Base-by-base conservation (phyloP, 2,888 invertebrate species). In the Volucella zonaria region DNA sequence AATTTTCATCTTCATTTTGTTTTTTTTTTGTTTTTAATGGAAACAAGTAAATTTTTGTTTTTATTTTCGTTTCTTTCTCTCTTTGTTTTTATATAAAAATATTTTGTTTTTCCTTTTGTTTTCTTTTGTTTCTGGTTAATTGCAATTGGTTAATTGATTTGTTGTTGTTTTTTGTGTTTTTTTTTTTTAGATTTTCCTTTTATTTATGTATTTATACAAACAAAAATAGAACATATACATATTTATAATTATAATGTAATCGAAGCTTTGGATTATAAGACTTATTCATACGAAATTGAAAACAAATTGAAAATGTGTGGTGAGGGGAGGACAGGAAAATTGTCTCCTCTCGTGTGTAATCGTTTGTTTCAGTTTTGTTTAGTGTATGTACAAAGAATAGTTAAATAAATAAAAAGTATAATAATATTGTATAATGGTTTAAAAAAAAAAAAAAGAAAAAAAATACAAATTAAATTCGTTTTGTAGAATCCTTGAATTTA, bases 401-500 rank as follows among this genome's bases (percentile, higher is more conserved):
- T 85, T 85, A 73, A 85, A 85, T 85, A 85, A 85, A 85, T 85
- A 73, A 77, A 80, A 76, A 31, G 18, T 23, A 23, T 23, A 23
- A 6, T 6, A 31, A 31, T 31, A 31, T 31, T 31, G 31, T 6
- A 31, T 31, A 6, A 31, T 31, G 31, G 6, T 23, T 23, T 23
- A 23, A 23, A 23, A 23, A 4, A 23, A 23, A 23, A 23, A 23
- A 4, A 40, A 51, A 73, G 42, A 51, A 73, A 47, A 49, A 70
- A 68, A 68, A 82, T 70, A 75, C 56, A 85, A 85, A 85, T 85
- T 85, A 85, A 85, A 85, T 85, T 85, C 85, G 85, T 85, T 77
- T 47, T 61, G 71, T 76, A 73, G 71, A 80, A 76, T 76, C 49
- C 43, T 62, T 43, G 11, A 66, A 70, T 38, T 66, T 52, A 12